A percentile compares a stretch with the other conserved stretches of the same genome.
These are phyloP conservation scores for Harpegnathos saltator DNA, from an alignment of 1,140 invertebrate species.

Conservation along the genomic window DNA sequence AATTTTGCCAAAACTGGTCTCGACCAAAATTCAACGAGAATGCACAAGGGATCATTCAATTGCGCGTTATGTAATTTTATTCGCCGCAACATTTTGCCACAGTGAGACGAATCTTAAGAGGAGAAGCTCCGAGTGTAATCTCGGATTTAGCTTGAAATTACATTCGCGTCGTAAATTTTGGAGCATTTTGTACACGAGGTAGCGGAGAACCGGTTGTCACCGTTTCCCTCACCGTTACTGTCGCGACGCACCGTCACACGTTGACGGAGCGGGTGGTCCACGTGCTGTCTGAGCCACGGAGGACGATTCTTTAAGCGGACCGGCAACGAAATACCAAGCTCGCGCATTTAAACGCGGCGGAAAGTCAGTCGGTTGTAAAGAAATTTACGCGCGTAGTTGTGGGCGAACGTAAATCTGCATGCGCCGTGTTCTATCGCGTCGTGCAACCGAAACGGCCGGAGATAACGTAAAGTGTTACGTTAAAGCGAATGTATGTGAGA, in stretches of 20 bases:
- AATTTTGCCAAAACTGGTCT: background rate
- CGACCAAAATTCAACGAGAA: too few relatives aligned
- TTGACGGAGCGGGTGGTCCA: background rate
- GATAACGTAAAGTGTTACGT: background rate
- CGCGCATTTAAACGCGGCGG: background rate
- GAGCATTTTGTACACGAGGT: too few relatives aligned
- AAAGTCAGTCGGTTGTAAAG: slow-evolving; percentile 11
- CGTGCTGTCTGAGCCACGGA: background rate
- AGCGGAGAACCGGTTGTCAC: too few relatives aligned
- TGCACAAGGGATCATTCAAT: too few relatives aligned
- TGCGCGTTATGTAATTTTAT: too few relatives aligned
- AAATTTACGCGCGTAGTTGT: slow-evolving; percentile 19
- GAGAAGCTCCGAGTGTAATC: too few relatives aligned
- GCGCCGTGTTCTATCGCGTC: background rate
- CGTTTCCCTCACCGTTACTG: background rate
- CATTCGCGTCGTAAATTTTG: too few relatives aligned
- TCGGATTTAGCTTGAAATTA: too few relatives aligned
- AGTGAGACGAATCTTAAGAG: too few relatives aligned
- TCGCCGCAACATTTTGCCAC: too few relatives aligned
- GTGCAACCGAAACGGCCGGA: background rate
- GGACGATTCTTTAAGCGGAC: background rate
- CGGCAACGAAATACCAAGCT: background rate
- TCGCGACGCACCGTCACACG: background rate
- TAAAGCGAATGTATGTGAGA: background rate
- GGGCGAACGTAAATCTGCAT: slow-evolving; percentile 10